Percentiles rank a stretch among this genome's conserved stretches.
These are phyloP conservation scores for Clarias magur DNA, from an alignment of 2,113 vertebrate species.

Conservation along the genomic window DNA sequence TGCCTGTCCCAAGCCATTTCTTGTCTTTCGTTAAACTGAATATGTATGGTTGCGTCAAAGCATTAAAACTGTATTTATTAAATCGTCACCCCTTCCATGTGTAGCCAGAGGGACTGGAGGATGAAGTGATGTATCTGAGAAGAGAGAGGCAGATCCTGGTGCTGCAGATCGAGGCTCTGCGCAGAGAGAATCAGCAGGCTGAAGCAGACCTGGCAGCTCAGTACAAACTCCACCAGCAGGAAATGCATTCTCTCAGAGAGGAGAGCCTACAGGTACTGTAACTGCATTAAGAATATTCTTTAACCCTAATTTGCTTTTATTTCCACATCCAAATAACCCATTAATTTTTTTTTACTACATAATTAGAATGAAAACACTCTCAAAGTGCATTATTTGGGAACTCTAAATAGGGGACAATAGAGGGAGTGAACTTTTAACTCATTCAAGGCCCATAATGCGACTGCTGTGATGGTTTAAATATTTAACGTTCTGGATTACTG, in stretches of 20 bases:
- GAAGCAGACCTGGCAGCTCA: constrained; percentile 72
- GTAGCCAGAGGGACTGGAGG: constrained; percentile 62
- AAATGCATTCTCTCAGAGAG: constrained; percentile 68
- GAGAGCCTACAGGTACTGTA: constrained; percentile 76
- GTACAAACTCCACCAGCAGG: constrained; percentile 63
- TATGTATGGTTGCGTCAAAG: neutral
- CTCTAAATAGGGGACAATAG: neutral
- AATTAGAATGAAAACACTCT: neutral
- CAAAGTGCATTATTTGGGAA: neutral
- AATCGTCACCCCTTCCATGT: constrained; percentile 31
- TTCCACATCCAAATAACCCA: neutral
- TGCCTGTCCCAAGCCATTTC: neutral
- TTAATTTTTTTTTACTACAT: neutral
- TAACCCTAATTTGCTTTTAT: neutral
- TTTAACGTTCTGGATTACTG: no score
- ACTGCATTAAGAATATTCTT: neutral
- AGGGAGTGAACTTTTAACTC: neutral
- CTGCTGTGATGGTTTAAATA: no score
- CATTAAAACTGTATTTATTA: neutral
- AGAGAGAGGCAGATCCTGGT: constrained; percentile 69
- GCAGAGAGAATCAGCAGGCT: constrained; percentile 68
- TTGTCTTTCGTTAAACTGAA: neutral
- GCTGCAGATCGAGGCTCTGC: constrained; percentile 77
- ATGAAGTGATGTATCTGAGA: constrained; percentile 65
- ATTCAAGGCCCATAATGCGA: neutral